Conservation (phyloP, 2,113 vertebrate species). For the Hoplias malabaricus region DNA sequence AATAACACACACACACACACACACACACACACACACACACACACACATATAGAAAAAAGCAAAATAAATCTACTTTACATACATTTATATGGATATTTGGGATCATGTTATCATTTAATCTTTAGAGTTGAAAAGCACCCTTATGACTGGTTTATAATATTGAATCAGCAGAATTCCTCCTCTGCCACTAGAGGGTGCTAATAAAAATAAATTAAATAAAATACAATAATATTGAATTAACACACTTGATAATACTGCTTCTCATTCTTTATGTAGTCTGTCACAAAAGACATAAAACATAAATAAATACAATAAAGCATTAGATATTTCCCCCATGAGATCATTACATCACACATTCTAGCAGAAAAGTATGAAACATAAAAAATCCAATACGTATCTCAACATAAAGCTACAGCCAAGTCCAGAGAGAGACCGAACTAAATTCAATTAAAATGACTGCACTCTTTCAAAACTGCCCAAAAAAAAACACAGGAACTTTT, state of each 20-base stretch:
- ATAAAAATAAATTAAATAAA: background rate
- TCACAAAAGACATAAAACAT: too few species aligned
- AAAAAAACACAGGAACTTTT: background rate
- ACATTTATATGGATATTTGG: background rate
- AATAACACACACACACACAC: slow-evolving; percentile 3
- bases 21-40: background rate
- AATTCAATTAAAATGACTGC: slow-evolving; percentile 57
- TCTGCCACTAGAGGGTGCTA: background rate
- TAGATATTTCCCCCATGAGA: slow-evolving; percentile 61
- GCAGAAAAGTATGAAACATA: slow-evolving; percentile 70
- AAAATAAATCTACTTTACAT: too few species aligned
- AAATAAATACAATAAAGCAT: too few species aligned
- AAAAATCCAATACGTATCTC: slow-evolving; percentile 51
- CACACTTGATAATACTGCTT: background rate
- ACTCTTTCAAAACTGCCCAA: slow-evolving; percentile 1
- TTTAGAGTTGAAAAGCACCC: background rate
- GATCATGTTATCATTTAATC: background rate
- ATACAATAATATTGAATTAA: background rate
- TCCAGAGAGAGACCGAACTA: slow-evolving; percentile 53
- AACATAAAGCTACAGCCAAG: slow-evolving; percentile 13
- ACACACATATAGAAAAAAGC: too few species aligned
- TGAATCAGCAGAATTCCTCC: background rate
- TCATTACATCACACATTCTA: slow-evolving; percentile 61
- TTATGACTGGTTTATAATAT: background rate
- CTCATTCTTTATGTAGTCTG: background rate